phyloP scores from a whole-genome alignment of 1,140 invertebrate species.

The Bilobella aurantiaca region DNA sequence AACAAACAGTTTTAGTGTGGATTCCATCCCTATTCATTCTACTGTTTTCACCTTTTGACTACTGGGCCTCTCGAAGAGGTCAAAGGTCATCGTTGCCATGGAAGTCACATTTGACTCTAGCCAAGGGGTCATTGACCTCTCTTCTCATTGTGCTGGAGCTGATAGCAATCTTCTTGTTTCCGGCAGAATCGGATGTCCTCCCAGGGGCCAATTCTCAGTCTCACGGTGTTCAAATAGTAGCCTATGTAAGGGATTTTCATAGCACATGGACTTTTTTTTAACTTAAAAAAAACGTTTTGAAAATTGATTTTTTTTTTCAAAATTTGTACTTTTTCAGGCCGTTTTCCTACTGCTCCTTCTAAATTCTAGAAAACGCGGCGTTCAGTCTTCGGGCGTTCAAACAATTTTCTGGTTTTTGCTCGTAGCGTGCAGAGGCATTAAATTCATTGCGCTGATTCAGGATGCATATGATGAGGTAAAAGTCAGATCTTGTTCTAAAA shows the following conservation, averaged over 20 bases:
- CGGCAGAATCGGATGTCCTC: constrained; percentile 37
- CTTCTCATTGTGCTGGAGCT: constrained; percentile 7
- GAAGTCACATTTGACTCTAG: constrained; percentile 49
- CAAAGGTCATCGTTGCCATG: not conserved
- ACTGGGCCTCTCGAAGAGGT: not conserved
- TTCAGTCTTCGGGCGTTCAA: constrained; percentile 76
- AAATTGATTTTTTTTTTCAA: not conserved
- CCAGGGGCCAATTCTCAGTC: constrained; percentile 38
- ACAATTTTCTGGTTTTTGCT: constrained; percentile 79
- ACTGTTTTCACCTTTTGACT: constrained; percentile 44
- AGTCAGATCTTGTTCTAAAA: no score
- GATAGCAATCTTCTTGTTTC: not conserved
- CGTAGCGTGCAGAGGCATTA: constrained; percentile 54
- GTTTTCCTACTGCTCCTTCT: constrained; percentile 52
- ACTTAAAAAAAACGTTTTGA: not conserved
- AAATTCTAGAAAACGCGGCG: constrained; percentile 68
- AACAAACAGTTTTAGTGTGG: constrained; percentile 77
- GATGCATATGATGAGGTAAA: not conserved
- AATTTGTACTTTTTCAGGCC: constrained; percentile 52
- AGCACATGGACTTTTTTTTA: not conserved
- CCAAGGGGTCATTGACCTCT: constrained; percentile 55
- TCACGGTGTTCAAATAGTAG: constrained; percentile 31
- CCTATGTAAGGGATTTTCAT: constrained; percentile 35
- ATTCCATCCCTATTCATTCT: constrained; percentile 72
- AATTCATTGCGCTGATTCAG: constrained; percentile 51